phyloP scores from a whole-genome alignment of 53 echinoderm and acorn worm species.

The Hippasteria phrygiana region DNA sequence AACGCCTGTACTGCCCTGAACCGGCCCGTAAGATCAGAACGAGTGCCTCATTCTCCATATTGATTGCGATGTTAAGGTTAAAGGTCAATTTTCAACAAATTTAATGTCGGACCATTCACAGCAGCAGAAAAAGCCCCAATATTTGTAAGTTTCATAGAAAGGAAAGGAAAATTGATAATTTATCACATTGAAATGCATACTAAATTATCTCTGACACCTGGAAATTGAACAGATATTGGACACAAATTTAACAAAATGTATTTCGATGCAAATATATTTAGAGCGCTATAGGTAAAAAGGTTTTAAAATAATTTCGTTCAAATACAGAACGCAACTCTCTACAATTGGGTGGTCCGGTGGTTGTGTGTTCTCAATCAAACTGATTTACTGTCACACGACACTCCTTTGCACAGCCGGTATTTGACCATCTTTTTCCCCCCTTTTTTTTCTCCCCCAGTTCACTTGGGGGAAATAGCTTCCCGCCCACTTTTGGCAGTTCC shows the following conservation, averaged over 20 bases:
- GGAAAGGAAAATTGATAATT: too few relatives aligned
- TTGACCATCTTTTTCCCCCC: neutral
- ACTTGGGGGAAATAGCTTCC: too few relatives aligned
- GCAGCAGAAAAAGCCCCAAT: too few relatives aligned
- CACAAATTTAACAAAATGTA: too few relatives aligned
- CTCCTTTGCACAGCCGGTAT: constrained; percentile 20
- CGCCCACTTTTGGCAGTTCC: too few relatives aligned
- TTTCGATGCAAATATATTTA: neutral
- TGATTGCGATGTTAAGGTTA: constrained; percentile 36
- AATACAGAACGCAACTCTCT: neutral
- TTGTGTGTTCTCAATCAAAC: constrained; percentile 57
- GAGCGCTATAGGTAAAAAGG: neutral
- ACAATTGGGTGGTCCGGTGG: constrained; percentile 40
- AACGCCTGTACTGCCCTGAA: too few relatives aligned
- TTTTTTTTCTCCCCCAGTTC: too few relatives aligned
- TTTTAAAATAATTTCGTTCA: neutral
- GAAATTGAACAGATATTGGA: too few relatives aligned
- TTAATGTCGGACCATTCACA: neutral
- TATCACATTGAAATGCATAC: too few relatives aligned
- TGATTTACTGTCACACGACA: neutral
- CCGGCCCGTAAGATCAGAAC: too few relatives aligned
- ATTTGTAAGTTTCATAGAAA: too few relatives aligned
- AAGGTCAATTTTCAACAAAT: constrained; percentile 17
- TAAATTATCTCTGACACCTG: too few relatives aligned
- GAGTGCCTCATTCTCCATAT: neutral